These are phyloP conservation scores for Ectemnius continuus DNA, from an alignment of 2,888 invertebrate species.

Conservation along the genomic window DNA sequence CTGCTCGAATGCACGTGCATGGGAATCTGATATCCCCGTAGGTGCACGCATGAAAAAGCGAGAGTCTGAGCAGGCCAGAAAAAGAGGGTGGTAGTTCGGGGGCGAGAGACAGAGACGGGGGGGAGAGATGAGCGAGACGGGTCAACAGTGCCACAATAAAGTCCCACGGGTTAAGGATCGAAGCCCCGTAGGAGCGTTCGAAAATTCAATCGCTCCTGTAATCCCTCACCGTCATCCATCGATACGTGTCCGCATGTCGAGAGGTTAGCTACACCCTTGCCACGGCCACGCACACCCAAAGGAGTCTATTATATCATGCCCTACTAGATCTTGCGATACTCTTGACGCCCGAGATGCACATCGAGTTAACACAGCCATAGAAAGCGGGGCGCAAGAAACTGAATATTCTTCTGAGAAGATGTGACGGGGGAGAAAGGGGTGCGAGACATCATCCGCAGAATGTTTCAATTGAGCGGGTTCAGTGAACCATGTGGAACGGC, in stretches of 20 bases:
- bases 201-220: slow-evolving; percentile 64
- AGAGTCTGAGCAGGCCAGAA: not conserved
- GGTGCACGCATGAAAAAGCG: slow-evolving; percentile 41
- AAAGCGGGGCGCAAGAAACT: not conserved
- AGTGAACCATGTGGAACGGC: too few species aligned
- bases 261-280: slow-evolving; percentile 37
- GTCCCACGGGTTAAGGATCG: slow-evolving; percentile 71
- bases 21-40: slow-evolving; percentile 73
- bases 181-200: slow-evolving; percentile 51
- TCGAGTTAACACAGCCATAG: slow-evolving; percentile 1
- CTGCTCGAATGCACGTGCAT: slow-evolving; percentile 76
- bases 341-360: not conserved
- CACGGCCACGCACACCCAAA: not conserved
- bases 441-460: too few species aligned
- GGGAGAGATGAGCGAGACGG: slow-evolving; percentile 60
- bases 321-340: slow-evolving; percentile 19
- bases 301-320: slow-evolving; percentile 27
- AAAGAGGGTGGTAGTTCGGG: slow-evolving; percentile 7
- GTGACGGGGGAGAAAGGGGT: too few species aligned
- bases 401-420: too few species aligned
- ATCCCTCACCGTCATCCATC: slow-evolving; percentile 57
- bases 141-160: slow-evolving; percentile 69
- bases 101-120: slow-evolving; percentile 40
- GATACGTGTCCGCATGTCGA: slow-evolving; percentile 48
- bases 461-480: too few species aligned